Percentiles rank a stretch among this genome's conserved stretches.
phyloP scores from a whole-genome alignment of 2,888 invertebrate genomes.

The Dryadula phaetusa region DNA sequence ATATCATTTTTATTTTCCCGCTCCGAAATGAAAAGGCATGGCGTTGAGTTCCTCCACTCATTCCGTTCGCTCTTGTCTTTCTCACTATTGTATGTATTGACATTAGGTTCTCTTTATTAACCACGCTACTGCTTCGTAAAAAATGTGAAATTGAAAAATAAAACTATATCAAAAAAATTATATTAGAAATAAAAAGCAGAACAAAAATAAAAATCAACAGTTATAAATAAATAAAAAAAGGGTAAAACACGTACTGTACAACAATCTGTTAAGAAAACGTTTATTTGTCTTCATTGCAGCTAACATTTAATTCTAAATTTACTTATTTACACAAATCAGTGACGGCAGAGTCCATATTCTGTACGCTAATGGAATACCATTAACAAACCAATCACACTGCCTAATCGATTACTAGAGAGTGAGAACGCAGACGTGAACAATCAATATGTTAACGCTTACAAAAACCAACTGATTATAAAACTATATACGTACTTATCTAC shows the following conservation, averaged over 20 bases:
- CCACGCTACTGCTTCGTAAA: no score
- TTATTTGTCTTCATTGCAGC: neutral
- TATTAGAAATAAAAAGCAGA: no score
- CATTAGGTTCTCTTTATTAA: no score
- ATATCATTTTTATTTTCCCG: no score
- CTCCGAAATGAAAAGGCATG: no score
- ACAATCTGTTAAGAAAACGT: neutral
- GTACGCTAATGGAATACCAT: constrained; percentile 36
- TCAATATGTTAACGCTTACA: neutral
- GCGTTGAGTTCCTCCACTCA: no score
- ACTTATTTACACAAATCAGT: constrained; percentile 4
- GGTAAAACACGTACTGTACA: neutral
- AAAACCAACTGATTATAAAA: neutral
- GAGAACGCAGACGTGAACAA: constrained; percentile 1
- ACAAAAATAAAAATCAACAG: no score
- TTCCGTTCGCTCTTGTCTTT: no score
- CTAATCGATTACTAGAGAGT: constrained; percentile 22
- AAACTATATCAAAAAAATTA: no score
- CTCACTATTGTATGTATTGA: no score
- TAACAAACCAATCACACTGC: constrained; percentile 28
- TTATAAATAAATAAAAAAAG: neutral
- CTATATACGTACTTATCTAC: no score
- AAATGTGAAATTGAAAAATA: no score
- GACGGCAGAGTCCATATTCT: neutral
- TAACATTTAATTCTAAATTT: constrained; percentile 7